Evolutionary conservation across 2,797 vertebrate species (phyloP).

Genomic region (Artibeus lituratus): DNA sequence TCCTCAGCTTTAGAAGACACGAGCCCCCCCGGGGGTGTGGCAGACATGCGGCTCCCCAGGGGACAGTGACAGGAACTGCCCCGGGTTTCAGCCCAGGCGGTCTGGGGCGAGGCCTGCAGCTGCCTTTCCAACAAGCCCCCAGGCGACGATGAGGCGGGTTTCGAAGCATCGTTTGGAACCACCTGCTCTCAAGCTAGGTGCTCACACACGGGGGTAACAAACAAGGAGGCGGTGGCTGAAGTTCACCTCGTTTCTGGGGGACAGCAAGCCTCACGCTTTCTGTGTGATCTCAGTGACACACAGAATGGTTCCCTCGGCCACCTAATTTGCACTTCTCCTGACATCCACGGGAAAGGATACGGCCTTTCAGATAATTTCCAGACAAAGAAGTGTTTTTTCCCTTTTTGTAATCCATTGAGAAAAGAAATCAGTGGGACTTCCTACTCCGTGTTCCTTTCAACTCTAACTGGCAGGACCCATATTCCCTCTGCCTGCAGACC

Average conservation of each 20-base stretch:
- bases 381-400: neutral
- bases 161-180: neutral
- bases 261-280: neutral
- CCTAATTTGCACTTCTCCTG: slow-evolving; percentile 36
- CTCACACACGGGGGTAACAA: neutral
- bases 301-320: slow-evolving; percentile 37
- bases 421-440: neutral
- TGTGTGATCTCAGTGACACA: neutral
- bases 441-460: neutral
- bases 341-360: slow-evolving; percentile 32
- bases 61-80: rapidly evolving
- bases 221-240: neutral
- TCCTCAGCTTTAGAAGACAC: neutral
- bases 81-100: neutral
- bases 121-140: neutral
- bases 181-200: neutral
- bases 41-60: neutral
- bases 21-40: rapidly evolving
- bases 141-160: neutral
- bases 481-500: neutral
- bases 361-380: slow-evolving; percentile 52
- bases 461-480: neutral
- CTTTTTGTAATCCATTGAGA: neutral
- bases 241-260: slow-evolving; percentile 1
- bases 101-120: neutral